Percentiles rank a stretch among this genome's conserved stretches.
phyloP scores from a whole-genome alignment of 2,797 vertebrate species.

The Crenichthys baileyi region DNA sequence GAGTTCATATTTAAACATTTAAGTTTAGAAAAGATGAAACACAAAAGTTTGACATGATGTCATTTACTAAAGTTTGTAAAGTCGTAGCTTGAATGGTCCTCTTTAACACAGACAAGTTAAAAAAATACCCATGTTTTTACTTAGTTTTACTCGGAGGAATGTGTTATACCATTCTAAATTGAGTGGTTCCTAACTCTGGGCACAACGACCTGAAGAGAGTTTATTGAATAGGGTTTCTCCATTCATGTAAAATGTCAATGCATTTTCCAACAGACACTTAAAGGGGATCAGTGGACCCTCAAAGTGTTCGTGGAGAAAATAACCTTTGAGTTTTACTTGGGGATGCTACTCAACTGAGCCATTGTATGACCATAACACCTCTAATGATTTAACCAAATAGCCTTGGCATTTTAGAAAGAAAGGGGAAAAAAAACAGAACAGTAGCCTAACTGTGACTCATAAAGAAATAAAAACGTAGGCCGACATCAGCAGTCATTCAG shows the following conservation, averaged over 20 bases:
- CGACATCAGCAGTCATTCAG: slow-evolving; percentile 35
- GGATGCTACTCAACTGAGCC: slow-evolving; percentile 68
- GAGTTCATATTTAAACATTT: neutral
- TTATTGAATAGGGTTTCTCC: slow-evolving; percentile 75
- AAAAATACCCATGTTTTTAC: slow-evolving; percentile 18
- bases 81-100: neutral
- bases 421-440: slow-evolving; percentile 14
- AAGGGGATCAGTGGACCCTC: slow-evolving; percentile 80
- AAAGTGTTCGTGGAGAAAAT: slow-evolving; percentile 81
- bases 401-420: slow-evolving; percentile 78
- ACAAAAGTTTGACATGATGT: neutral
- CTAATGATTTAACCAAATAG: slow-evolving; percentile 77
- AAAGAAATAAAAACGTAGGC: slow-evolving; percentile 51
- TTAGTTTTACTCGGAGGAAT: slow-evolving; percentile 27
- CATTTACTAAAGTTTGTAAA: neutral
- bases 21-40: neutral
- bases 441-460: slow-evolving; percentile 23
- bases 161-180: slow-evolving; percentile 73
- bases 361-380: slow-evolving; percentile 69
- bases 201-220: slow-evolving; percentile 78
- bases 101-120: neutral
- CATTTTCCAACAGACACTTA: slow-evolving; percentile 86
- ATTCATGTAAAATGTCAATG: slow-evolving; percentile 82
- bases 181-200: slow-evolving; percentile 74
- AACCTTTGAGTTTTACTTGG: slow-evolving; percentile 74